Conservation (phyloP, 2,888 invertebrate species). For the Clitarchus hookeri region DNA sequence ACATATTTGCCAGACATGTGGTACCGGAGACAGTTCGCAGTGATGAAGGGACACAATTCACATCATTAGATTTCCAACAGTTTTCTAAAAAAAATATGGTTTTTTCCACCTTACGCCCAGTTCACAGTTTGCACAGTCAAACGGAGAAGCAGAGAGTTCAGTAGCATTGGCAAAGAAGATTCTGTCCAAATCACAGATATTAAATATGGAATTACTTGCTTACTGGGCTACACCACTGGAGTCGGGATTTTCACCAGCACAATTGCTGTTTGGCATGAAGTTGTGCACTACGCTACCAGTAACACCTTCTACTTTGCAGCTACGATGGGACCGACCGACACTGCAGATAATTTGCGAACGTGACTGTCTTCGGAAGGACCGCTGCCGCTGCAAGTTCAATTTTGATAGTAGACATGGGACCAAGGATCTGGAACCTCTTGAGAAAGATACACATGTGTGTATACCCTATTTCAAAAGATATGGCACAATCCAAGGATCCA, state of each 20-base stretch:
- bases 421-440: too few relatives aligned
- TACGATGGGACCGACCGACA: too few relatives aligned
- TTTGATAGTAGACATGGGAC: too few relatives aligned
- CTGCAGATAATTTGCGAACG: too few relatives aligned
- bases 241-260: background rate
- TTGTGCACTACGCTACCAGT: background rate
- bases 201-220: background rate
- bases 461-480: too few relatives aligned
- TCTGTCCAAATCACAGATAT: background rate
- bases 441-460: too few relatives aligned
- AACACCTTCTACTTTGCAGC: too few relatives aligned
- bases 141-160: background rate
- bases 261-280: background rate
- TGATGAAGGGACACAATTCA: background rate
- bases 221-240: background rate
- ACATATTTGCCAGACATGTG: background rate
- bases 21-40: background rate
- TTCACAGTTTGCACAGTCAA: background rate
- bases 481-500: too few relatives aligned
- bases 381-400: too few relatives aligned
- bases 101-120: background rate
- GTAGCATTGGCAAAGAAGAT: background rate
- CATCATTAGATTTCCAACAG: background rate
- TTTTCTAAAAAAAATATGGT: background rate
- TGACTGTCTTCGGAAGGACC: too few relatives aligned